A percentile compares a stretch with the other conserved stretches of the same genome.
phyloP scores from a whole-genome alignment of 2,888 invertebrate genomes.

The Lasioglossum vierecki region DNA sequence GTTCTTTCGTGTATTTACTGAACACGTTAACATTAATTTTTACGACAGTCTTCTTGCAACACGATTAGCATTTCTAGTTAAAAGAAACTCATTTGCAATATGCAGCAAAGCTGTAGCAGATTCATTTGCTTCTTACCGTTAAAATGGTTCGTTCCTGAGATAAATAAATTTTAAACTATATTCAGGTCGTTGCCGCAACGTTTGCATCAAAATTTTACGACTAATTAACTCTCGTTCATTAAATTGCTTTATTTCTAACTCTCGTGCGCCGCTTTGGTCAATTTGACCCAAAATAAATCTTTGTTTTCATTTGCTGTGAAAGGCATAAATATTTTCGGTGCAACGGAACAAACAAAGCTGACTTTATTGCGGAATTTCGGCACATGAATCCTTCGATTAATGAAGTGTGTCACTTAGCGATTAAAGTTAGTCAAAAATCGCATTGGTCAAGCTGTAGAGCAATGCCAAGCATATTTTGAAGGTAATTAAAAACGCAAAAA shows the following conservation, averaged over 20 bases:
- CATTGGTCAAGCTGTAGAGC: too few species aligned
- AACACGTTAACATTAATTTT: not conserved
- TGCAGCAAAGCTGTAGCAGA: not conserved
- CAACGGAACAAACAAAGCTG: too few species aligned
- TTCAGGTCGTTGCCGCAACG: not conserved
- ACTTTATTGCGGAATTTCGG: too few species aligned
- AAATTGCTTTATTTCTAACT: not conserved
- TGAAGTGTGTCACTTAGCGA: too few species aligned
- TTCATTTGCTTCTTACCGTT: not conserved
- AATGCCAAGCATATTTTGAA: too few species aligned
- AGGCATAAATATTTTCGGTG: too few species aligned
- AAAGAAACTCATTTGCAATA: not conserved
- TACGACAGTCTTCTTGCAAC: not conserved
- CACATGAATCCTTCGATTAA: too few species aligned
- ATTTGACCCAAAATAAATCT: not conserved
- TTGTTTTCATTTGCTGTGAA: too few species aligned
- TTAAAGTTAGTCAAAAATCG: too few species aligned
- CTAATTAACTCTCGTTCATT: not conserved
- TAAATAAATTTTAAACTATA: not conserved
- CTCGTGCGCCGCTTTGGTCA: not conserved
- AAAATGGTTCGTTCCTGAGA: not conserved
- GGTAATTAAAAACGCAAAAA: too few species aligned
- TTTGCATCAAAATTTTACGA: not conserved
- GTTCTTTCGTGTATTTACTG: not conserved
- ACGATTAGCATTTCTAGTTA: not conserved